These are phyloP conservation scores for Capreolus pygargus DNA, from an alignment of 2,113 vertebrate species.

Conservation along the genomic window DNA sequence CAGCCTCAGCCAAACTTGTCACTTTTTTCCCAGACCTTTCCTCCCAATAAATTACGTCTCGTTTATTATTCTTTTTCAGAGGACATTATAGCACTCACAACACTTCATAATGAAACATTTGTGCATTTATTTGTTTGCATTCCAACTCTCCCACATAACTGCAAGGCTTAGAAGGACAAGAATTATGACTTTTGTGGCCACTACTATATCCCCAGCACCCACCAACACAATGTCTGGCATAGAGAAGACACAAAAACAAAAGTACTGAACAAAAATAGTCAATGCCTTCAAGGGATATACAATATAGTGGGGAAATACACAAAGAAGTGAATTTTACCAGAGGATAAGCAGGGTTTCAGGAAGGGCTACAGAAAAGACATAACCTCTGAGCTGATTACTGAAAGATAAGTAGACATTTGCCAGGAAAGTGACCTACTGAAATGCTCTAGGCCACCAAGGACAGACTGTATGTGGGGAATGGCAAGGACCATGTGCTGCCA, in stretches of 20 bases:
- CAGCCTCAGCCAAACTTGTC: constrained; percentile 3
- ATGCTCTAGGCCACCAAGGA: neutral
- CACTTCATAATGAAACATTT: neutral
- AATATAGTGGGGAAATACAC: neutral
- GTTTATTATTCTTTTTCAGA: constrained; percentile 7
- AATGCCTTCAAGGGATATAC: neutral
- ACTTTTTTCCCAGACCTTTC: neutral
- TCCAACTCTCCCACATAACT: neutral
- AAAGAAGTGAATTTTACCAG: constrained; percentile 24
- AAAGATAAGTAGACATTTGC: neutral
- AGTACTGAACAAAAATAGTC: neutral
- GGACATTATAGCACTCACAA: neutral
- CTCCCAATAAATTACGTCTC: neutral
- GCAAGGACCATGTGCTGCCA: neutral
- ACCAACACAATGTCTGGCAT: neutral
- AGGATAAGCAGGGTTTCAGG: neutral
- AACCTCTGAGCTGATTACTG: neutral
- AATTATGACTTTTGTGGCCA: neutral
- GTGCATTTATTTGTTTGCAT: neutral
- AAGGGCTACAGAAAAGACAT: neutral
- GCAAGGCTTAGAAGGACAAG: neutral
- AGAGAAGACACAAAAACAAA: neutral
- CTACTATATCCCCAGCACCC: neutral
- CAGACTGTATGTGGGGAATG: neutral
- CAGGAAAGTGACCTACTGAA: neutral